Percentiles rank a stretch among this genome's conserved stretches.
phyloP scores from a whole-genome alignment of 92 coral and sea anemone species.

The Galaxea fascicularis region DNA sequence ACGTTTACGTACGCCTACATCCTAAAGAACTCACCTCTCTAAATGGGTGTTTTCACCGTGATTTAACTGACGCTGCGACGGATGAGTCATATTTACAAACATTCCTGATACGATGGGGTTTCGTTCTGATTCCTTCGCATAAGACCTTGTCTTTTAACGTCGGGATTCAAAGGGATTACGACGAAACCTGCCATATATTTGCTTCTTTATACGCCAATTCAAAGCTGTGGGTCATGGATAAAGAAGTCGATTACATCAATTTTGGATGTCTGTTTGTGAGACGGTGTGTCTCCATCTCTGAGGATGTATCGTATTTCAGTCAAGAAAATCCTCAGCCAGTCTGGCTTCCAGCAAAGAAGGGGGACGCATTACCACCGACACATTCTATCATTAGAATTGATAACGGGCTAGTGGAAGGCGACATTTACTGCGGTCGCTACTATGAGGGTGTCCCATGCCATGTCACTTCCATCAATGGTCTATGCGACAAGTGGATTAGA shows the following conservation, averaged over 20 bases:
- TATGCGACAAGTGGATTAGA: background rate
- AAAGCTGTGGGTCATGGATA: background rate
- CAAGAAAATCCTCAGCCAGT: background rate
- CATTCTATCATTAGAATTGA: background rate
- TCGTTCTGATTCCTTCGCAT: background rate
- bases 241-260: background rate
- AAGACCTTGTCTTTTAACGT: background rate
- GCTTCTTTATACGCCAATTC: background rate
- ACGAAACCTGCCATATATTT: too few relatives aligned
- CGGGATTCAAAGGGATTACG: too few relatives aligned
- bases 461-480: background rate
- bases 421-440: background rate
- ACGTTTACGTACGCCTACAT: background rate
- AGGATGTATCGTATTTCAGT: background rate
- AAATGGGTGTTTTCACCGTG: background rate
- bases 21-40: background rate
- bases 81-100: background rate
- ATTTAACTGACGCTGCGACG: background rate
- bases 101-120: background rate
- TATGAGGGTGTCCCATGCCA: background rate
- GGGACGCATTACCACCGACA: background rate
- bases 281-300: background rate
- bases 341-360: background rate
- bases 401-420: background rate
- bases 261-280: slow-evolving; percentile 6